Percentiles rank a stretch among this genome's conserved stretches.
phyloP scores from a whole-genome alignment of 2,888 invertebrate genomes.

The Penaeus monodon region DNA sequence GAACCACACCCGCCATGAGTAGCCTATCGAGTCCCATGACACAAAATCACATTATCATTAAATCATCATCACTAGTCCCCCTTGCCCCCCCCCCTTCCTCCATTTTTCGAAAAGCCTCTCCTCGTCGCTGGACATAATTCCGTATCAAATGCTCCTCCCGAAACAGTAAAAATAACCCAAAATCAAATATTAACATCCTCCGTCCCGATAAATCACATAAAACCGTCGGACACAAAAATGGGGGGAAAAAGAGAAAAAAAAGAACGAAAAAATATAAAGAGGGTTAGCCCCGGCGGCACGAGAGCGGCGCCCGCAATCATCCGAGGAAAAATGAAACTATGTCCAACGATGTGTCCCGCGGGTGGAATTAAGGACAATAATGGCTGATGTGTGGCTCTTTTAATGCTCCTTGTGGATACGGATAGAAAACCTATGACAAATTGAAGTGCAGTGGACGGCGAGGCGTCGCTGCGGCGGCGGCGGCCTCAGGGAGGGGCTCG shows the following conservation, averaged over 20 bases:
- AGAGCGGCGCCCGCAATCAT: neutral
- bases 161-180: neutral
- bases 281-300: neutral
- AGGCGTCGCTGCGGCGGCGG: neutral
- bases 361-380: constrained; percentile 33
- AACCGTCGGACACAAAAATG: neutral
- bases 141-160: neutral
- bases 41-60: constrained; percentile 4
- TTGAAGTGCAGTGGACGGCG: constrained; percentile 27
- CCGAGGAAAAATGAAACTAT: constrained; percentile 41
- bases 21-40: neutral
- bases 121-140: neutral
- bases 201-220: constrained; percentile 12
- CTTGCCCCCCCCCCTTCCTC: neutral
- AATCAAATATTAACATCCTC: constrained; percentile 2
- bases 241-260: neutral
- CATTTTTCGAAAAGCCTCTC: neutral
- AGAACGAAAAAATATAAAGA: neutral
- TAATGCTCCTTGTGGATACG: constrained; percentile 28
- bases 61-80: neutral
- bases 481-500: neutral
- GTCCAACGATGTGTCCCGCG: constrained; percentile 22
- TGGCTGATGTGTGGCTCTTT: constrained; percentile 35
- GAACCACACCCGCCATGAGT: no score
- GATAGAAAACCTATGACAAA: constrained; percentile 35